Base-by-base conservation (phyloP, 2,797 vertebrate genomes). In the Cyclopterus lumpus region DNA sequence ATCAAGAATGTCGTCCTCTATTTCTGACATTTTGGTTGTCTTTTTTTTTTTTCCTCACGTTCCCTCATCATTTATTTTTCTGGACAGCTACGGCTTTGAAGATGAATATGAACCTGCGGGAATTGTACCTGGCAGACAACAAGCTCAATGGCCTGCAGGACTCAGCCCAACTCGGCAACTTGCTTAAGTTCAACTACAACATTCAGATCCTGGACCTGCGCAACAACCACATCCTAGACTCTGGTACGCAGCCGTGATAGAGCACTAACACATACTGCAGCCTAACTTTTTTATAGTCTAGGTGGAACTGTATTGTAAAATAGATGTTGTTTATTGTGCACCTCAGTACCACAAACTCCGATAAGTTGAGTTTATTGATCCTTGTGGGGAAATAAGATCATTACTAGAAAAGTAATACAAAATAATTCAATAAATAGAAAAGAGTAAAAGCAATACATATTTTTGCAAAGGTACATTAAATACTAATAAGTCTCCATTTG, bases 91-190 rank as follows among this genome's bases (percentile, higher is more conserved):
- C 97, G 0, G 97, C 97, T 9, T 92, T 99, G 87, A 99, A 99
- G 95, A 98, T 99, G 97, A 99, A 99, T 74, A 94, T 98, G 96
- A 98, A 96, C 78, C 91, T 99, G 32, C 91, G 96, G 71, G 97
- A 99, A 90, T 91, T 99, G 3, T 99, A 98, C 91, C 89, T 99
- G 83, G 97, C 97, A 0, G 97, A 99, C 77, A 99, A 99, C 88
- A 98, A 97, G 60, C 96, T 99, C 60, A 98, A 97, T 0, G 96
- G 97, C 69, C 92, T 98, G 55, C 97, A 99, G 89, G 97, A 99
- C 88, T 97, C 97, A 0, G 97, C 97, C 0, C 97, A 99, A 87
- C 94, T 99, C 2, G 97, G 97, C 66, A 99, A 97, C 88, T 91
- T 99, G 80, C 95, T 99, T 20, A 98, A 97, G 75, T 99, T 97